phyloP scores from a whole-genome alignment of 2,888 invertebrate species.

The Lamproptera curius region DNA sequence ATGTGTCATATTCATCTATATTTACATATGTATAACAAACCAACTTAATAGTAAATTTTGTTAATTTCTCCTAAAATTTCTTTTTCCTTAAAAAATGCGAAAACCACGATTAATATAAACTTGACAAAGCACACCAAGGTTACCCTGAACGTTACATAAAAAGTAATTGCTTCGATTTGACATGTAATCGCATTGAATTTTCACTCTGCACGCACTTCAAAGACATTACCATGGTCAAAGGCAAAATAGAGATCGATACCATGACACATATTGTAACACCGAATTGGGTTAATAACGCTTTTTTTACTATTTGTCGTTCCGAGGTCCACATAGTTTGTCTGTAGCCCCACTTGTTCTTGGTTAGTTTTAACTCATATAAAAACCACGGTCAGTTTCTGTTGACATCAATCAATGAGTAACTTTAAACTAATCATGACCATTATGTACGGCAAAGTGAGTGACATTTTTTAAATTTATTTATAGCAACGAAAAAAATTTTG shows the following conservation, averaged over 20 bases:
- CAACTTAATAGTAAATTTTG: no score
- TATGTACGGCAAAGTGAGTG: slow-evolving; percentile 26
- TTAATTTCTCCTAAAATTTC: no score
- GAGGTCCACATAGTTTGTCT: slow-evolving; percentile 46
- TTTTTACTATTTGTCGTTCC: slow-evolving; percentile 52
- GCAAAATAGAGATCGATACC: slow-evolving; percentile 41
- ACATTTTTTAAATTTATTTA: not conserved
- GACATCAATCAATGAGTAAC: slow-evolving; percentile 23
- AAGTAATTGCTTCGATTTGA: no score
- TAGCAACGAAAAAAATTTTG: no score
- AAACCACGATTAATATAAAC: no score
- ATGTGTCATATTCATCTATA: not conserved
- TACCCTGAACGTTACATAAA: no score
- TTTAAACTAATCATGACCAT: slow-evolving; percentile 18
- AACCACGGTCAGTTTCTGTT: slow-evolving; percentile 41
- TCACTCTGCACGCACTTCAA: slow-evolving; percentile 2
- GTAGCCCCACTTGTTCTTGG: slow-evolving; percentile 62
- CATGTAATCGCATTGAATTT: not conserved
- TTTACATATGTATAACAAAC: no score
- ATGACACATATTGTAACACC: slow-evolving; percentile 61
- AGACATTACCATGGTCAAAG: slow-evolving; percentile 8
- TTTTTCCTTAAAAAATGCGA: no score
- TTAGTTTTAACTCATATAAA: slow-evolving; percentile 57
- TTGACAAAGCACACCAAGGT: no score
- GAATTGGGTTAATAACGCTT: slow-evolving; percentile 51